Evolutionary conservation across 2,113 vertebrate species (phyloP).

Genomic region (Illadopsis cleaveri): DNA sequence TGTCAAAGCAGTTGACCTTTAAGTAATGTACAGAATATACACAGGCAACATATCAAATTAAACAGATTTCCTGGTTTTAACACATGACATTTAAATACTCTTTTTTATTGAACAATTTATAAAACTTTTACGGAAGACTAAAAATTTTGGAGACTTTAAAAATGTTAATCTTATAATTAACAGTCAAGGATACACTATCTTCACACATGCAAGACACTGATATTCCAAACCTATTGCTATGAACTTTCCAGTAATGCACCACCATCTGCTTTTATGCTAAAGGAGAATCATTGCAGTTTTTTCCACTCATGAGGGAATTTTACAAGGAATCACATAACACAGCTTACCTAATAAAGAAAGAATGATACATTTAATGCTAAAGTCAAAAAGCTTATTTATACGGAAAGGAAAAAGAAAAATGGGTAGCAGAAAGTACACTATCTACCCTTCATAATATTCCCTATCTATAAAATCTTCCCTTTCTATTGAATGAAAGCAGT

Average conservation of each 20-base stretch:
- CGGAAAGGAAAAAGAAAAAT: not conserved
- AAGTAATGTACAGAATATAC: conserved; percentile 36
- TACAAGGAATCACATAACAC: not conserved
- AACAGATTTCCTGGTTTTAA: conserved; percentile 59
- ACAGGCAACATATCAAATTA: conserved; percentile 42
- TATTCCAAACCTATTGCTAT: conserved; percentile 64
- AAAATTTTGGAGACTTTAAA: conserved; percentile 57
- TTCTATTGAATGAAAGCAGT: not conserved
- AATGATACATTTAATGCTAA: not conserved
- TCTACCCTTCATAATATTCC: not conserved
- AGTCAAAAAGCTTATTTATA: not conserved
- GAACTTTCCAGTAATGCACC: conserved; percentile 69
- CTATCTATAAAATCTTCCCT: not conserved
- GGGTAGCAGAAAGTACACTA: not conserved
- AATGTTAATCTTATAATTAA: conserved; percentile 78
- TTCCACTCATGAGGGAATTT: not conserved
- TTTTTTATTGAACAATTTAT: conserved; percentile 66
- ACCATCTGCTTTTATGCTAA: conserved; percentile 65
- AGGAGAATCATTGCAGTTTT: conserved; percentile 3
- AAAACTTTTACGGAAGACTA: conserved; percentile 64
- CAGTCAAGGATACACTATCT: conserved; percentile 49
- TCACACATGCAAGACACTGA: conserved; percentile 15
- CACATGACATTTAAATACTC: conserved; percentile 58
- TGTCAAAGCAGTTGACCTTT: conserved; percentile 62
- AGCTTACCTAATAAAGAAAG: not conserved